Evolutionary conservation across 2,113 vertebrate genomes (phyloP), one percentile per base, ranked within the genome.

Genomic region (Paradisaea rubra): DNA sequence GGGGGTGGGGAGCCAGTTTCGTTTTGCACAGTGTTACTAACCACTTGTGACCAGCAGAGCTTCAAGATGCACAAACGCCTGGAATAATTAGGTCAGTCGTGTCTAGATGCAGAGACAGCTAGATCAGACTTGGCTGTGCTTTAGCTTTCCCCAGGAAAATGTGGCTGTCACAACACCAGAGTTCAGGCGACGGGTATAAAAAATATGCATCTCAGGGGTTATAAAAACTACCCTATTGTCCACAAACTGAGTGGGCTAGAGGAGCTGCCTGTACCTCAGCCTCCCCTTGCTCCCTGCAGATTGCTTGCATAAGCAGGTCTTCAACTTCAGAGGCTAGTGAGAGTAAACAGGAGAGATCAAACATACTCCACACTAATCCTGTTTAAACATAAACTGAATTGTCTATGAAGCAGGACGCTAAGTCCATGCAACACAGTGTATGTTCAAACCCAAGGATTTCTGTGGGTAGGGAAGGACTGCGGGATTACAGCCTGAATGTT

Each of bases 71-170:
- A 85, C 54, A 77, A 82, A 86, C 0, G 52, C 79, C 79, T 63
- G 74, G 63, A 93, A 93, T 86, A 95, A 95, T 95, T 83, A 91
- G 87, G 93, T 95, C 93, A 94, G 81, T 30, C 2, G 0, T 69
- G 59, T 86, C 93, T 94, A 68, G 57, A 72, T 31, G 25, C 86
- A 92, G 73, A 85, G 72, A 35, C 70, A 80, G 56, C 56, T 74
- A 71, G 27, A 54, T 86, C 57, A 68, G 69, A 70, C 59, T 96
- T 81, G 82, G 80, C 49, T 2, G 0, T 44, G 13, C 73, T n/a
- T 15, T 21, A 64, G 7, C n/a, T 71, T 95, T 89, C 65, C 68
- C 22, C 41, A n/a, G 65, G 41, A 88, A 86, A 72, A 21, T 0
- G 0, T 9, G 4, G 52, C 44, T 10, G 1, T 41, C 69, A 76